A percentile compares a stretch with the other conserved stretches of the same genome.
Evolutionary conservation across 2,113 vertebrate genomes (phyloP).

Genomic region (Amazona guildingii): DNA sequence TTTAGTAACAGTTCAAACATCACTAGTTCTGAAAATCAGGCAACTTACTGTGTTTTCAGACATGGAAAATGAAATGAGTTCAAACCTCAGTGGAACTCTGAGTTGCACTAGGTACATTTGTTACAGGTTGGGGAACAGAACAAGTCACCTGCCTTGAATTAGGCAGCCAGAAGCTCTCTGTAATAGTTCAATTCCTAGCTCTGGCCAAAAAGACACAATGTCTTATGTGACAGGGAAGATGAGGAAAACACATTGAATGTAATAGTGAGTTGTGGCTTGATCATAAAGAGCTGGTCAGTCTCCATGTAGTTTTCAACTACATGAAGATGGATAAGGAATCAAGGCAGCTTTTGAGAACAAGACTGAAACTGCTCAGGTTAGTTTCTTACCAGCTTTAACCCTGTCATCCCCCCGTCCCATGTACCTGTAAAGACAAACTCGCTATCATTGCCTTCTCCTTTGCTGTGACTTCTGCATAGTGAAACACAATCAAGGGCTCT

Average conservation of each 20-base stretch:
- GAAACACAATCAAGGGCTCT: neutral
- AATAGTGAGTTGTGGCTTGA: neutral
- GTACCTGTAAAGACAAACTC: neutral
- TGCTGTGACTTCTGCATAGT: neutral
- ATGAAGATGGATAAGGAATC: neutral
- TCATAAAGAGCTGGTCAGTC: neutral
- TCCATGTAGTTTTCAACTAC: neutral
- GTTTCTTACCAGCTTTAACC: neutral
- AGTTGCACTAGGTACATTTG: neutral
- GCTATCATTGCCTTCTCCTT: neutral
- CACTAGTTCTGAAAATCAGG: neutral
- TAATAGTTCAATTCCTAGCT: neutral
- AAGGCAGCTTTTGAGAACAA: neutral
- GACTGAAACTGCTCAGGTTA: neutral
- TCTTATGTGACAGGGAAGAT: neutral
- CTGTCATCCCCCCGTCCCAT: fast-evolving
- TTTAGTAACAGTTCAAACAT: neutral
- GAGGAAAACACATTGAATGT: neutral
- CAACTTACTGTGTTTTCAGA: neutral
- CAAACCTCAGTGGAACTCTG: neutral
- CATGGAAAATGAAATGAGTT: neutral
- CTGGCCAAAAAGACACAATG: neutral
- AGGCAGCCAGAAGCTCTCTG: neutral
- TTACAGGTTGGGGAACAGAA: neutral
- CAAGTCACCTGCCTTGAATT: neutral